Evolutionary conservation across 2,888 invertebrate genomes (phyloP).

Genomic region (Ptilodon capucinus): DNA sequence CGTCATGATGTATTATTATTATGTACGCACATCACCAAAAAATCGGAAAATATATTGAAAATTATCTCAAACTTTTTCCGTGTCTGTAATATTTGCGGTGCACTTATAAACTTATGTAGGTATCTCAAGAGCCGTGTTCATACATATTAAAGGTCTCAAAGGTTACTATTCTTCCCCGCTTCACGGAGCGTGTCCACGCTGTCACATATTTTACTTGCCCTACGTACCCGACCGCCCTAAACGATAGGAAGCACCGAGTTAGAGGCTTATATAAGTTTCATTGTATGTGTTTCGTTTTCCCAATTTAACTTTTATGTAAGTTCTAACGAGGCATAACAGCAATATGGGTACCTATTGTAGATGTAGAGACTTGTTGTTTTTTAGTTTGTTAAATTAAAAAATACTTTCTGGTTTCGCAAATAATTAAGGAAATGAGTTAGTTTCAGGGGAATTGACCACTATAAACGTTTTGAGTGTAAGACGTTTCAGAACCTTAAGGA

Average conservation of each 20-base stretch:
- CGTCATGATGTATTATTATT: too few relatives aligned
- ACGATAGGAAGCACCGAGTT: conserved; percentile 40
- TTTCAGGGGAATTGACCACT: too few relatives aligned
- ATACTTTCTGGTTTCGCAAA: too few relatives aligned
- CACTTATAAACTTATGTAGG: conserved; percentile 24
- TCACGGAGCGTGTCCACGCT: conserved; percentile 63
- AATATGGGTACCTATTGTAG: too few relatives aligned
- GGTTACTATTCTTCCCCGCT: conserved; percentile 72
- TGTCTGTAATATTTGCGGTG: neutral
- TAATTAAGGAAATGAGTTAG: too few relatives aligned
- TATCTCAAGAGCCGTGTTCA: conserved; percentile 34
- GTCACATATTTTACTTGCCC: conserved; percentile 73
- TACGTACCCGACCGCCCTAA: conserved; percentile 40
- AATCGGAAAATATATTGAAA: too few relatives aligned
- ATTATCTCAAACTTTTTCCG: neutral
- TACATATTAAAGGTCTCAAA: conserved; percentile 50
- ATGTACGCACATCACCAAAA: too few relatives aligned
- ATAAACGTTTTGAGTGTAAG: too few relatives aligned
- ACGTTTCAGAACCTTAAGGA: neutral
- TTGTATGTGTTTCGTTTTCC: conserved; percentile 32
- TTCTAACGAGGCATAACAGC: neutral
- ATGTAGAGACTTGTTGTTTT: too few relatives aligned
- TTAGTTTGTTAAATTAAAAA: too few relatives aligned
- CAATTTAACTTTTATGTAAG: conserved; percentile 25
- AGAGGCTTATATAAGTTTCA: conserved; percentile 34